phyloP scores from a whole-genome alignment of 2,113 vertebrate genomes.

The Phylloscopus whistleri region DNA sequence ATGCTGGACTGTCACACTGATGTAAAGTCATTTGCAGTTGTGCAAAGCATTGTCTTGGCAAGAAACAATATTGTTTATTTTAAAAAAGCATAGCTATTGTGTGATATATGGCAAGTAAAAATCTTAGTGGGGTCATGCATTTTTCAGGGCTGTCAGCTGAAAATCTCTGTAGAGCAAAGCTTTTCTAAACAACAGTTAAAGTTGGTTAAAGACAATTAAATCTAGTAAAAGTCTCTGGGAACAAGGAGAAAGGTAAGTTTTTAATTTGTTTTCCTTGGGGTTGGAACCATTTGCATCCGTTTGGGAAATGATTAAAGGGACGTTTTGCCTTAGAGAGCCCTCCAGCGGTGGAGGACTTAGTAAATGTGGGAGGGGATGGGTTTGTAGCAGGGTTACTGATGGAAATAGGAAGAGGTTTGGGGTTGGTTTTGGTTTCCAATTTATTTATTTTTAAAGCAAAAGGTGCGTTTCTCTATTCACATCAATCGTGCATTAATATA shows the following conservation, averaged over 20 bases:
- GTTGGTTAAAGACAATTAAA: neutral
- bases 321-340: neutral
- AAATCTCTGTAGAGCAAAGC: neutral
- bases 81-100: neutral
- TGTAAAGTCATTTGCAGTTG: neutral
- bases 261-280: neutral
- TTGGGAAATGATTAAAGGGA: neutral
- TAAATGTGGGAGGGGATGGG: rapidly evolving
- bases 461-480: neutral
- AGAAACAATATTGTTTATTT: neutral
- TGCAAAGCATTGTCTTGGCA: neutral
- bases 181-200: neutral
- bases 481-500: neutral
- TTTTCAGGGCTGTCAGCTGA: neutral
- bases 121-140: neutral
- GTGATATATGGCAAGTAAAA: neutral
- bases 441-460: neutral
- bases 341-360: neutral
- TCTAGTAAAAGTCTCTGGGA: neutral
- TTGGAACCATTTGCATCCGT: rapidly evolving
- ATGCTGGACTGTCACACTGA: neutral
- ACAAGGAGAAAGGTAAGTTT: neutral
- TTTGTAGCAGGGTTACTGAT: neutral
- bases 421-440: neutral
- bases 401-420: neutral